phyloP scores from a whole-genome alignment of 2,888 invertebrate genomes.

The Volucella bombylans region DNA sequence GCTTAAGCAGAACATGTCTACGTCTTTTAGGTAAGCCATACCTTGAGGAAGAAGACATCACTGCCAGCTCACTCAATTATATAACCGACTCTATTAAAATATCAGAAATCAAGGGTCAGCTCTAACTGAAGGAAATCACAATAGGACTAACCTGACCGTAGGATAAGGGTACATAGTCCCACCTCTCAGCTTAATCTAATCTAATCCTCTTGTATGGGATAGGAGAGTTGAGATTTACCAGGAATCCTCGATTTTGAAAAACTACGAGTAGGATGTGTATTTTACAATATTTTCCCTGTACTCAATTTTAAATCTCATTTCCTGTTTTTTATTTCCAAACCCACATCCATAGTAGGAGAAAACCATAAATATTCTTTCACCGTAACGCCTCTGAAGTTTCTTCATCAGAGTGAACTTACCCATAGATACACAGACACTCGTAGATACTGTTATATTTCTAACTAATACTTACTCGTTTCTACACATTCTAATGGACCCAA shows the following conservation, averaged over 20 bases:
- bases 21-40: too few species aligned
- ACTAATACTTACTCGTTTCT: constrained; percentile 90
- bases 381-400: constrained; percentile 13
- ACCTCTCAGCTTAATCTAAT: not conserved
- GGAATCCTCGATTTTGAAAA: constrained; percentile 35
- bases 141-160: too few species aligned
- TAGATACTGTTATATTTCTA: not conserved
- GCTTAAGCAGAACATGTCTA: too few species aligned
- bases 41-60: too few species aligned
- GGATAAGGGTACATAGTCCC: too few species aligned
- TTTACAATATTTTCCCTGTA: not conserved
- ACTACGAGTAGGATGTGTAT: not conserved
- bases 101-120: too few species aligned
- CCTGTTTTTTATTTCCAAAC: not conserved
- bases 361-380: constrained; percentile 43
- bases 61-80: too few species aligned
- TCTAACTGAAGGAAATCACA: too few species aligned
- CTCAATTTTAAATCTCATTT: constrained; percentile 25
- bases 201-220: too few species aligned
- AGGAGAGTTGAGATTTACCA: constrained; percentile 12
- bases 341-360: constrained; percentile 10
- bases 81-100: too few species aligned
- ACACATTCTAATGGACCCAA: constrained; percentile 96
- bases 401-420: not conserved
- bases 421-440: not conserved